A percentile compares a stretch with the other conserved stretches of the same genome.
Conservation (phyloP, 2,888 invertebrate genomes). For the Dynastes grantii region DNA sequence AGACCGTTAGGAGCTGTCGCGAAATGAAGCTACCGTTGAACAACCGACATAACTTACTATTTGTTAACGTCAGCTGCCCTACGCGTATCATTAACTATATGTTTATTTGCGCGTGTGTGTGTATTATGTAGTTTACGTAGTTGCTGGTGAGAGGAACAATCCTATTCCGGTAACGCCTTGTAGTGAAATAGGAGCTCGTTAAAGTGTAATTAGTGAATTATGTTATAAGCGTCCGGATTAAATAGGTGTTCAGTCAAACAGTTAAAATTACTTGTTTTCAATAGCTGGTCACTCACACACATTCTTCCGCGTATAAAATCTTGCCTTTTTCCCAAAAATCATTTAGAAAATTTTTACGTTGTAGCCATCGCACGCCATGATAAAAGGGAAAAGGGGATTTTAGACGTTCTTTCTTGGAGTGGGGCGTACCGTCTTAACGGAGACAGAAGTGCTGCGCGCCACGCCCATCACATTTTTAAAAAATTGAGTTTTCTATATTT, state of each 20-base stretch:
- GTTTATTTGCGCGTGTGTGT: background rate
- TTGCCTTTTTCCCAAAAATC: no score
- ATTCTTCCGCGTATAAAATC: no score
- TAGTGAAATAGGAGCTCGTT: slow-evolving; percentile 1
- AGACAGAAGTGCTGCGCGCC: no score
- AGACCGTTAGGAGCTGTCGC: background rate
- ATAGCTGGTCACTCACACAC: no score
- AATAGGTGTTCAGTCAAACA: background rate
- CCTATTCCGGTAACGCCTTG: background rate
- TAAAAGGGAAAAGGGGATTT: no score
- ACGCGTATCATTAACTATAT: slow-evolving; percentile 15
- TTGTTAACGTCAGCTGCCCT: slow-evolving; percentile 23
- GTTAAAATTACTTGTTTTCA: no score
- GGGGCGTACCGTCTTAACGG: no score
- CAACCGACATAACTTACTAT: background rate
- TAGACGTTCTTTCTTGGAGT: no score
- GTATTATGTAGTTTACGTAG: background rate
- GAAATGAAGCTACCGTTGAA: slow-evolving; percentile 13
- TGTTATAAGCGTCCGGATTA: background rate
- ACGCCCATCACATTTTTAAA: no score
- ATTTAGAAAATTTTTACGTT: no score
- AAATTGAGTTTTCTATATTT: no score
- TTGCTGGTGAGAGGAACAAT: background rate
- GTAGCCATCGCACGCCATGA: no score
- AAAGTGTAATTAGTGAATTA: slow-evolving; percentile 12